Evolutionary conservation across 1,140 invertebrate genomes (phyloP), one percentile per base, ranked within the genome.

Genomic region (Cyrtorhinus lividipennis): DNA sequence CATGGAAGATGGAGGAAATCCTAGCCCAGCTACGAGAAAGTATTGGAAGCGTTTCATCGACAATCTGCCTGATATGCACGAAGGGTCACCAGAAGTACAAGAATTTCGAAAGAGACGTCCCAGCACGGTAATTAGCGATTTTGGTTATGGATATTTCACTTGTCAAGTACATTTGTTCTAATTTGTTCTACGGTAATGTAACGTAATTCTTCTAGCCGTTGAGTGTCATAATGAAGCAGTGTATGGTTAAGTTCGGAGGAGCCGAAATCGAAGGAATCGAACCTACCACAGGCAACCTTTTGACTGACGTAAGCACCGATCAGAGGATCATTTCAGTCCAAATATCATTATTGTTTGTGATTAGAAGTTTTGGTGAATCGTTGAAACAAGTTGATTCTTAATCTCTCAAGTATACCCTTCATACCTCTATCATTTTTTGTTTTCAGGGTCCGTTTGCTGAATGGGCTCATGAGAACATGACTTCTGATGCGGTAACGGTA

Each of bases 161-260:
- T n/a, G n/a, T n/a, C n/a, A n/a, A n/a, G n/a, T n/a, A n/a, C n/a
- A n/a, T n/a, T n/a, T n/a, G n/a, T n/a, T n/a, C n/a, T n/a, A n/a
- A n/a, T n/a, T n/a, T n/a, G n/a, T n/a, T n/a, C n/a, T n/a, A n/a
- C n/a, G n/a, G n/a, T n/a, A n/a, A n/a, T n/a, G n/a, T n/a, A n/a
- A n/a, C n/a, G n/a, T n/a, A n/a, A n/a, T n/a, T n/a, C n/a, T 76
- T 76, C 62, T 56, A 79, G 77, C 79, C 80, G 10, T 64, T 80
- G 5, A 76, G 24, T 38, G 63, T 64, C 2, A 53, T 64, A 23
- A 64, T 60, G 46, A 64, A 64, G 44, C 63, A 64, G 45, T 15
- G 60, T 20, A 60, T 38, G 63, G 58, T 56, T 5, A 64, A 64
- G 61, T 64, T 61, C 44, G 63, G 58, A 20, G 63, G 63, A 13